Evolutionary conservation across 2,888 invertebrate species (phyloP), one percentile per base, ranked within the genome.

Genomic region (Timandra comae): DNA sequence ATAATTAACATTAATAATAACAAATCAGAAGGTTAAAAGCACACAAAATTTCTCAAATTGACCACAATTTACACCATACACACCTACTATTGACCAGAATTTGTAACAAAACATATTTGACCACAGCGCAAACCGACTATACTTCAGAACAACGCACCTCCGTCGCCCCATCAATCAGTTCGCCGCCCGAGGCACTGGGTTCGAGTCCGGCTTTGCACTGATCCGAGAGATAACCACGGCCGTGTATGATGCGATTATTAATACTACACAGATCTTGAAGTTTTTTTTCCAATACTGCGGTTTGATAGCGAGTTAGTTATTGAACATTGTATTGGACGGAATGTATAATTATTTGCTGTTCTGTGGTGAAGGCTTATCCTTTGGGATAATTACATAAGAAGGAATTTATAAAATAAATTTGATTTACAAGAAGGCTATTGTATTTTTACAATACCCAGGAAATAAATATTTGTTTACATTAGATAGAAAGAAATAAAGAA

Each of bases 231-330:
- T 48, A 44, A 36, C 34, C 11, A 9, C 24, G 6, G 11, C 10
- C 24, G 22, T 24, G 21, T 27, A 12, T 41, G 49, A 47, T 47
- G 41, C 49, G 47, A 47, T 51, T 51, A 49, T 38, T 36, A 40
- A 36, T 36, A 37, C 30, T 36, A 22, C 20, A 25, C 22, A 24
- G 11, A 27, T 32, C 34, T 29, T 38, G 20, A 29, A 28, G 34
- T 11, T 27, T n/a, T 35, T 28, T 26, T 35, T 31, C 27, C 33
- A 19, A 22, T 33, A 8, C 24, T 24, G 13, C 25, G 21, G 13
- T 6, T 22, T 13, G 9, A 19, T 24, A 22, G 29, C 25, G n/a
- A n/a, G n/a, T n/a, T n/a, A n/a, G n/a, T n/a, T n/a, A n/a, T n/a
- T n/a, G n/a, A n/a, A n/a, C n/a, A n/a, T n/a, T n/a, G n/a, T n/a